Conservation (phyloP, 2,888 invertebrate species). For the Slavum lentiscoides region DNA sequence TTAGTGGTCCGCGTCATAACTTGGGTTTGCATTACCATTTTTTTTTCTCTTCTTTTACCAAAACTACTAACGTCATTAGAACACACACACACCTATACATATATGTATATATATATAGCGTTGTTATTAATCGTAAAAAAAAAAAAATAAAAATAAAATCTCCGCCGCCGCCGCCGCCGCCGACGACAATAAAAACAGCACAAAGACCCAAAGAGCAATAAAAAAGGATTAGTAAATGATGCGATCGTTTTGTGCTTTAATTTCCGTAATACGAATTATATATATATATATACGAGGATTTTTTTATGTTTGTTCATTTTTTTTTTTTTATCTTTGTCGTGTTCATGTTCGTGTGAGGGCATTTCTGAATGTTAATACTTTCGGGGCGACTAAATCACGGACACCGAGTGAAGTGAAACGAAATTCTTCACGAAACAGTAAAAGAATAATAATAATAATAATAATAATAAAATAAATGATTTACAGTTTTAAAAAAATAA, state of each 20-base stretch:
- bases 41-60: neutral
- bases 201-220: conserved; percentile 41
- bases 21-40: neutral
- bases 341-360: conserved; percentile 46
- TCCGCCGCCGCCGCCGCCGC: conserved; percentile 1
- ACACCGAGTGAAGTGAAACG: conserved; percentile 8
- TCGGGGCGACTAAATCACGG: conserved; percentile 31
- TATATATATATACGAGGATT: neutral
- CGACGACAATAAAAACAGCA: conserved; percentile 43
- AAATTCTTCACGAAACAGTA: conserved; percentile 34
- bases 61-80: conserved; percentile 35
- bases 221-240: conserved; percentile 48
- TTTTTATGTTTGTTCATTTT: conserved; percentile 37
- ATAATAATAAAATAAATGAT: conserved; percentile 3
- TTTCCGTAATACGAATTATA: conserved; percentile 38
- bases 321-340: no score
- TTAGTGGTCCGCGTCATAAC: conserved; percentile 13
- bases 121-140: conserved; percentile 41
- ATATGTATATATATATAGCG: neutral
- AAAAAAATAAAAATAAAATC: neutral
- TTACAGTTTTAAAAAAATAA: conserved; percentile 31
- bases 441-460: neutral
- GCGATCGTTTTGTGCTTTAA: conserved; percentile 50
- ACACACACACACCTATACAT: neutral
- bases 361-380: conserved; percentile 40